A percentile compares a stretch with the other conserved stretches of the same genome.
Conservation (phyloP, 1,140 invertebrate genomes). For the Zaprionus taronus region DNA sequence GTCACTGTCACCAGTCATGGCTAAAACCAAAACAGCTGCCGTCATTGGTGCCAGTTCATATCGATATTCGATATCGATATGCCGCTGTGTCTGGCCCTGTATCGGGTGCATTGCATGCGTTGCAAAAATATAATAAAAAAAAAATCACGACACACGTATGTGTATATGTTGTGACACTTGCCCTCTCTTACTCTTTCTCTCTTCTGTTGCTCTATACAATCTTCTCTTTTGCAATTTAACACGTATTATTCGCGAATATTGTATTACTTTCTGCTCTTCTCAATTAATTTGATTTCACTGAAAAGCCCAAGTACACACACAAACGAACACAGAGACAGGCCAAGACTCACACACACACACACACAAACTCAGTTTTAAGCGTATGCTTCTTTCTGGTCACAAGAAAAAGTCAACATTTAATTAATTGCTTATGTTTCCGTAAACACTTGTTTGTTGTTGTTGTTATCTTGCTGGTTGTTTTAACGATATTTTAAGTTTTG, state of each 20-base stretch:
- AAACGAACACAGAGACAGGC: conserved; percentile 34
- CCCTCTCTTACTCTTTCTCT: conserved; percentile 8
- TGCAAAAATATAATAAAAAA: conserved; percentile 48
- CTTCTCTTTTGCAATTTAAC: conserved; percentile 13
- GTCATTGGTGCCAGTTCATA: conserved; percentile 56
- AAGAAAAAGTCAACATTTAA: conserved; percentile 55
- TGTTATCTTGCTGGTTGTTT: conserved; percentile 26
- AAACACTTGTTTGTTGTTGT: conserved; percentile 13
- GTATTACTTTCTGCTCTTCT: conserved; percentile 41
- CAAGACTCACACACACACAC: conserved; percentile 23
- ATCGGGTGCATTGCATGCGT: conserved; percentile 54
- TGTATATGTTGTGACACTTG: conserved; percentile 28
- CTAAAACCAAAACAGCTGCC: conserved; percentile 74
- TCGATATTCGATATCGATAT: conserved; percentile 52
- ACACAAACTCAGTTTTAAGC: conserved; percentile 43
- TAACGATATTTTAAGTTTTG: conserved; percentile 13
- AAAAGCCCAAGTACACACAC: conserved; percentile 56
- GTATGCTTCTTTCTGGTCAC: conserved; percentile 61
- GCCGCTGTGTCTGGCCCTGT: conserved; percentile 6
- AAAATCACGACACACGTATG: conserved; percentile 38
- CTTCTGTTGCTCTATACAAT: not conserved
- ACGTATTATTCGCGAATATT: conserved; percentile 34
- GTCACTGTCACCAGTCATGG: conserved; percentile 49
- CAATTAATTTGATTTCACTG: conserved; percentile 64
- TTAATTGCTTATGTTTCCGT: conserved; percentile 34